These are phyloP conservation scores for Mormyrus lacerda DNA, from an alignment of 2,113 vertebrate species.

Conservation along the genomic window DNA sequence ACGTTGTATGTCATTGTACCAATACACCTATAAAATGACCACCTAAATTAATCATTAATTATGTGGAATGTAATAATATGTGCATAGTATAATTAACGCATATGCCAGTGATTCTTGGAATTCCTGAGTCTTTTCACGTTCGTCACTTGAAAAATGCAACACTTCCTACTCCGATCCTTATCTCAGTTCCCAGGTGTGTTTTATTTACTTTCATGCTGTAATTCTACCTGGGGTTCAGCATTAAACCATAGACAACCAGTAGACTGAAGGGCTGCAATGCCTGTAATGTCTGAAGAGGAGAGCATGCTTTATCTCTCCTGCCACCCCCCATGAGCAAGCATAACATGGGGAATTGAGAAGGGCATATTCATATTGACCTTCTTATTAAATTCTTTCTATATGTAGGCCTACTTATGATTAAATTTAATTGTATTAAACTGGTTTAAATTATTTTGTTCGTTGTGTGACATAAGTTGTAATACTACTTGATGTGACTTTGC, in stretches of 20 bases:
- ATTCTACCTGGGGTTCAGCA: not conserved
- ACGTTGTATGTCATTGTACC: not conserved
- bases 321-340: not conserved
- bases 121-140: not conserved
- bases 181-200: not conserved
- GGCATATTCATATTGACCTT: not conserved
- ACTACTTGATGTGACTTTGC: not conserved
- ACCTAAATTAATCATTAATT: not conserved
- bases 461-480: not conserved
- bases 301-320: not conserved
- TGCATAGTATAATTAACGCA: not conserved
- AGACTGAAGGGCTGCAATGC: not conserved
- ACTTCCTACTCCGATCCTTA: not conserved
- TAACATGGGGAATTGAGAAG: not conserved
- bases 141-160: not conserved
- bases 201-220: not conserved
- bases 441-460: not conserved
- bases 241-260: not conserved
- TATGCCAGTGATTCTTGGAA: not conserved
- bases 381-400: not conserved
- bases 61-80: not conserved
- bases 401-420: not conserved
- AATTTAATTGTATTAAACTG: not conserved
- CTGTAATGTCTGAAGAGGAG: not conserved
- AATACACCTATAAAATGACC: not conserved